Percentiles rank a stretch among this genome's conserved stretches.
Conservation (phyloP, 2,113 vertebrate species). For the Choloepus hoffmanni region DNA sequence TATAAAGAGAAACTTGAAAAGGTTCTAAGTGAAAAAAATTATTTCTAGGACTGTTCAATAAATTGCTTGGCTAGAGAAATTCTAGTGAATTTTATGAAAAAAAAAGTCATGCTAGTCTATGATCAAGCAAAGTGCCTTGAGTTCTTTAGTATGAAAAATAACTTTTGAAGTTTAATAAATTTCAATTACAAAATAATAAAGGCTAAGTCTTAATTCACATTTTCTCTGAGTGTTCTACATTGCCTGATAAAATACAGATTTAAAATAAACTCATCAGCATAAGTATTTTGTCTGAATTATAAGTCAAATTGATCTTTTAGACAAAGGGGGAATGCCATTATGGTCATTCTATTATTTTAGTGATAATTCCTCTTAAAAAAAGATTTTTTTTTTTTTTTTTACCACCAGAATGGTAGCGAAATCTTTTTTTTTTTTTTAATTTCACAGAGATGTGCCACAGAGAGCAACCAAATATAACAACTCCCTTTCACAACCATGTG, state of each 20-base stretch:
- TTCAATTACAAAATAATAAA: conserved; percentile 48
- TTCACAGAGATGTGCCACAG: conserved; percentile 73
- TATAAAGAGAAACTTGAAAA: conserved; percentile 38
- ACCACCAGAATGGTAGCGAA: conserved; percentile 42
- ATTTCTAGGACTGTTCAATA: conserved; percentile 18
- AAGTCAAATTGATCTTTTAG: conserved; percentile 42
- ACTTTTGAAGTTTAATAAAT: background rate
- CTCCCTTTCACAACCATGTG: conserved; percentile 80
- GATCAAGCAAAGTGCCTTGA: background rate
- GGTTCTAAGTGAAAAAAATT: background rate
- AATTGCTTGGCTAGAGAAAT: background rate
- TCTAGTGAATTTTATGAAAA: conserved; percentile 43
- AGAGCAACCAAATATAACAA: conserved; percentile 82
- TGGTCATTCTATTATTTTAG: conserved; percentile 43
- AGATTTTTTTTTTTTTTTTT: conserved; percentile 30
- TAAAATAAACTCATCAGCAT: conserved; percentile 23
- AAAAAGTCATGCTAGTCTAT: background rate
- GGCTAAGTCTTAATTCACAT: conserved; percentile 8
- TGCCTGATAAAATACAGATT: background rate
- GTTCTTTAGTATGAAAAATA: background rate
- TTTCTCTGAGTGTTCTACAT: background rate
- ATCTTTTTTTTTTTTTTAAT: background rate
- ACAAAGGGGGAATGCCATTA: background rate
- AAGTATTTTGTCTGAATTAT: conserved; percentile 43
- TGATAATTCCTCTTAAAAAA: conserved; percentile 51